These are phyloP conservation scores for Limnephilus marmoratus DNA, from an alignment of 2,888 invertebrate genomes.

Conservation along the genomic window DNA sequence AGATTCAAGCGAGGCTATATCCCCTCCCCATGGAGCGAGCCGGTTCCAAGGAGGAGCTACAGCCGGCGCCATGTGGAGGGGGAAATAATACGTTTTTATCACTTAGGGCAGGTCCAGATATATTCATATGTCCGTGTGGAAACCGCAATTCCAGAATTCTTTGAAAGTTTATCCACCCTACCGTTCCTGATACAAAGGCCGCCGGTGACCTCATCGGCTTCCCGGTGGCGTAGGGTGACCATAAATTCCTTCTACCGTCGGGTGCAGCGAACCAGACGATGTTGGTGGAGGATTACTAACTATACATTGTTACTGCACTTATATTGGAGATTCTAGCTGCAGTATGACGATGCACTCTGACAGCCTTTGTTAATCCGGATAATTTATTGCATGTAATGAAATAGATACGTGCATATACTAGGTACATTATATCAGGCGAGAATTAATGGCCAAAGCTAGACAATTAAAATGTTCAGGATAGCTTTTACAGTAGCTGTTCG, in stretches of 20 bases:
- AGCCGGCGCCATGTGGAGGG: too few relatives aligned
- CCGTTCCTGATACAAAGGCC: background rate
- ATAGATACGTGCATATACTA: background rate
- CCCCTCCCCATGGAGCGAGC: too few relatives aligned
- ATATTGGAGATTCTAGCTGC: background rate
- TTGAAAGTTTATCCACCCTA: conserved; percentile 19
- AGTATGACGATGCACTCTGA: background rate
- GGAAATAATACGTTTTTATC: too few relatives aligned
- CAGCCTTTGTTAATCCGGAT: conserved; percentile 20
- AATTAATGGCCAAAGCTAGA: background rate
- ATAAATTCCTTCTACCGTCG: background rate
- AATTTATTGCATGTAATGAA: background rate
- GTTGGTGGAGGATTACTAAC: background rate
- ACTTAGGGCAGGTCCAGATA: too few relatives aligned
- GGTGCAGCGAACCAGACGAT: conserved; percentile 17
- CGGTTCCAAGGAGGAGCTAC: too few relatives aligned
- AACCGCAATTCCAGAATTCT: conserved; percentile 10
- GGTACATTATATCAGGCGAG: background rate
- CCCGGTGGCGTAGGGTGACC: conserved; percentile 15
- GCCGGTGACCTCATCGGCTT: conserved; percentile 24
- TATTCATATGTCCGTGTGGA: too few relatives aligned
- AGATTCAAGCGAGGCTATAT: too few relatives aligned
- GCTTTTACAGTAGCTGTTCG: background rate
- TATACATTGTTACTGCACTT: background rate
- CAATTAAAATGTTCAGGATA: background rate